These are phyloP conservation scores for Metacarcinus magister DNA, from an alignment of 2,888 invertebrate genomes.

Conservation along the genomic window DNA sequence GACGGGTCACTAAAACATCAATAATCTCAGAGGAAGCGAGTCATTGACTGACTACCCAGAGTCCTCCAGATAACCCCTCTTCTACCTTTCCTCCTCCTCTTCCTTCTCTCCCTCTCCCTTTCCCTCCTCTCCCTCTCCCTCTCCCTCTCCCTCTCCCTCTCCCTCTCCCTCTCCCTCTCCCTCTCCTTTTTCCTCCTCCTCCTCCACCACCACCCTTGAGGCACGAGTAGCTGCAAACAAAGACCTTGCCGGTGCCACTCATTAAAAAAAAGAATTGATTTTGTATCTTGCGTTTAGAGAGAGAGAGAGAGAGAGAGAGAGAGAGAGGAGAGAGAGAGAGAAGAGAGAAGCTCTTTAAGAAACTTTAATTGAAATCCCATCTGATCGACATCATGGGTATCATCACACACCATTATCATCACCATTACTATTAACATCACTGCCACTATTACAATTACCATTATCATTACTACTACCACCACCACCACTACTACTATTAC, in stretches of 20 bases:
- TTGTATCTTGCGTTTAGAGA: conserved; percentile 17
- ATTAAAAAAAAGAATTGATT: neutral
- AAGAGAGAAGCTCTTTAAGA: neutral
- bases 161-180: neutral
- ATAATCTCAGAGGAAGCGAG: neutral
- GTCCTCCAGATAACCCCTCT: neutral
- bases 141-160: neutral
- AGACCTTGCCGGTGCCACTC: neutral
- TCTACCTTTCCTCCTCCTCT: neutral
- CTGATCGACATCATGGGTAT: neutral
- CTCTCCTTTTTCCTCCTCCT: neutral
- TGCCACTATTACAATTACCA: neutral
- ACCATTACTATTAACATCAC: neutral
- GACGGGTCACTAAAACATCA: neutral
- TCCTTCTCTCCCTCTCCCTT: neutral
- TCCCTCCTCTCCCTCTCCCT: neutral
- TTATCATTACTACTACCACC: neutral
- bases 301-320: conserved; percentile 14
- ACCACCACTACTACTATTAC: neutral
- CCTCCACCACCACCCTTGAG: neutral
- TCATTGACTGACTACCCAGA: neutral
- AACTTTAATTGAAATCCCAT: conserved; percentile 26
- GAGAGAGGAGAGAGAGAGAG: conserved; percentile 5
- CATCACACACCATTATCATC: neutral
- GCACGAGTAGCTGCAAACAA: neutral